Conservation (phyloP, 2,888 invertebrate species). For the Trichopria drosophilae region DNA sequence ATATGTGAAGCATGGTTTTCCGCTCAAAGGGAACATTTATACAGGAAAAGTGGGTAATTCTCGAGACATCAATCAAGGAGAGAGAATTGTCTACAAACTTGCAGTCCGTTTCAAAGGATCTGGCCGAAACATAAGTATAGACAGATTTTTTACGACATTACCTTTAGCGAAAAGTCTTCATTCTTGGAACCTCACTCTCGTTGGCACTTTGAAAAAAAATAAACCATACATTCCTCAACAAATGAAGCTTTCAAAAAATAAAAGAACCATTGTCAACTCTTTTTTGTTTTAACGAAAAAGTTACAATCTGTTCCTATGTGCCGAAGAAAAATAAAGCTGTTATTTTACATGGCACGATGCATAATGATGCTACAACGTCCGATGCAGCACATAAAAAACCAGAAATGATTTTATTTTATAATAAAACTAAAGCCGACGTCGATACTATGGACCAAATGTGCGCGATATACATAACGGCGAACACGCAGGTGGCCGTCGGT, state of each 20-base stretch:
- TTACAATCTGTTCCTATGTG: no score
- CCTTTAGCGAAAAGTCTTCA: no score
- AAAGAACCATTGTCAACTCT: not conserved
- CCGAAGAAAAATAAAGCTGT: no score
- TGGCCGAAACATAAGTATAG: not conserved
- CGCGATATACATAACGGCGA: no score
- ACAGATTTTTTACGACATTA: not conserved
- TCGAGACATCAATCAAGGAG: not conserved
- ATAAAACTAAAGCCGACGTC: no score
- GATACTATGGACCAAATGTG: no score
- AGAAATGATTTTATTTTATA: no score
- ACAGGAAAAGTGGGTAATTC: not conserved
- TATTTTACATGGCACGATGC: no score
- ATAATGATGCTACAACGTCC: no score
- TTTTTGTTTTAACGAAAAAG: not conserved
- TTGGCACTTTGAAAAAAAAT: conserved; percentile 1
- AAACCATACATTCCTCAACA: not conserved
- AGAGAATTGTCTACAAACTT: not conserved
- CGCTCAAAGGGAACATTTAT: not conserved
- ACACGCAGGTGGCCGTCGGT: no score
- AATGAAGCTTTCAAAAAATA: not conserved
- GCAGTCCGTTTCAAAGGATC: not conserved
- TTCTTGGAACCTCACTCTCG: no score
- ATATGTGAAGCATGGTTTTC: not conserved
- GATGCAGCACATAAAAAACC: no score